Evolutionary conservation across 2,113 vertebrate species (phyloP), one percentile per base, ranked within the genome.

Genomic region (Bolborhynchus lineola): DNA sequence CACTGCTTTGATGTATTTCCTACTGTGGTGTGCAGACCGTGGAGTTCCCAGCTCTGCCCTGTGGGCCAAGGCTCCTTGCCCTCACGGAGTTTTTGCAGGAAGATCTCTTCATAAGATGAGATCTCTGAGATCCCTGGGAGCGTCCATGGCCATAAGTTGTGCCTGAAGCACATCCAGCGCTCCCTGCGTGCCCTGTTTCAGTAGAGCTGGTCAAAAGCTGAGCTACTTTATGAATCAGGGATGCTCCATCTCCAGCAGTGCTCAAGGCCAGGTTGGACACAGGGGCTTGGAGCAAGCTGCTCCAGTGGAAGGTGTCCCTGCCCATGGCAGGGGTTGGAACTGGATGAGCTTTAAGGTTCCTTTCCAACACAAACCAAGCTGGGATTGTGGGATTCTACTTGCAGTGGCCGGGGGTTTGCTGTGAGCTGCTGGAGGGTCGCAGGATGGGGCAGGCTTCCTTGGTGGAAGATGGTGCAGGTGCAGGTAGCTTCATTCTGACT

Each of bases 101-200:
- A 2, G 5, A 35, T 72, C 19, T 42, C 67, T 82, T 68, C 63
- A 62, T 46, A 21, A 80, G 25, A 28, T 0, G 1, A 35, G 55
- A 47, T 76, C 39, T 41, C 24, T 4, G 70, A 50, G 52, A 16
- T n/a, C 42, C 37, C 35, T 42, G 46, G n/a, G 41, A 28, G 14
- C 2, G 3, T 31, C 44, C 2, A 0, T 16, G 59, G 46, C 1
- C 2, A 19, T 14, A 37, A 7, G 16, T 63, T 63, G 25, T 50
- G 82, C 24, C 57, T 31, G 21, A 25, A 65, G 62, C 1, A 1
- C 20, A 4, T 53, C 29, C 15, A 39, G 9, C 16, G 41, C 53
- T 60, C 26, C 7, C 39, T 6, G 11, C 7, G 0, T 0, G 0
- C 39, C 60, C 25, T 41, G 15, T 21, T 86, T 14, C 21, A 18